Percentiles rank a stretch among this genome's conserved stretches.
phyloP scores from a whole-genome alignment of 2,113 vertebrate genomes.

The Gasterosteus nipponicus region DNA sequence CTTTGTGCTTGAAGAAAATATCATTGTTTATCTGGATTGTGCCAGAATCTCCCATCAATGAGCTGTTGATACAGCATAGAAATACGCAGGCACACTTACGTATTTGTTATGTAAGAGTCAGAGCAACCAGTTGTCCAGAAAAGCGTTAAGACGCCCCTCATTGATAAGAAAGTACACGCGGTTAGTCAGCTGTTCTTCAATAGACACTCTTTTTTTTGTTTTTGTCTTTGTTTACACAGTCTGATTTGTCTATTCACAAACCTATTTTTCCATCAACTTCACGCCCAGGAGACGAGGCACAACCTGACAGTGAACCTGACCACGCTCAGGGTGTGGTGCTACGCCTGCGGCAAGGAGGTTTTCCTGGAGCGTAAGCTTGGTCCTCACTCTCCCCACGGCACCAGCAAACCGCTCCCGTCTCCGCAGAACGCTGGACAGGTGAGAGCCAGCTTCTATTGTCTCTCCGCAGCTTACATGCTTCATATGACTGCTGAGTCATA shows the following conservation, averaged over 20 bases:
- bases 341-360: constrained; percentile 96
- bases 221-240: constrained; percentile 8
- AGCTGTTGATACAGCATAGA: background rate
- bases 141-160: background rate
- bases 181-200: background rate
- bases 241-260: background rate
- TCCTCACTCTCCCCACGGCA: constrained; percentile 80
- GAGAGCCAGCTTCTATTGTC: constrained; percentile 24
- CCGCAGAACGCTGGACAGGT: constrained; percentile 85
- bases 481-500: background rate
- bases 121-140: background rate
- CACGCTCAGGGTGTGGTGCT: constrained; percentile 98
- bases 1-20: background rate
- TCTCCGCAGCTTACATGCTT: background rate
- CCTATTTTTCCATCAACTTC: background rate
- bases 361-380: constrained; percentile 95
- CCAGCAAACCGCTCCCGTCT: constrained; percentile 78
- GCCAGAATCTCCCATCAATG: background rate
- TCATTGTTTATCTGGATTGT: background rate
- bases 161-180: background rate
- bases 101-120: constrained; percentile 12
- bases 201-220: background rate
- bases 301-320: constrained; percentile 98
- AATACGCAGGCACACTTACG: background rate
- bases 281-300: constrained; percentile 89